These are phyloP conservation scores for Sipha maydis DNA, from an alignment of 2,888 invertebrate genomes.

Conservation along the genomic window DNA sequence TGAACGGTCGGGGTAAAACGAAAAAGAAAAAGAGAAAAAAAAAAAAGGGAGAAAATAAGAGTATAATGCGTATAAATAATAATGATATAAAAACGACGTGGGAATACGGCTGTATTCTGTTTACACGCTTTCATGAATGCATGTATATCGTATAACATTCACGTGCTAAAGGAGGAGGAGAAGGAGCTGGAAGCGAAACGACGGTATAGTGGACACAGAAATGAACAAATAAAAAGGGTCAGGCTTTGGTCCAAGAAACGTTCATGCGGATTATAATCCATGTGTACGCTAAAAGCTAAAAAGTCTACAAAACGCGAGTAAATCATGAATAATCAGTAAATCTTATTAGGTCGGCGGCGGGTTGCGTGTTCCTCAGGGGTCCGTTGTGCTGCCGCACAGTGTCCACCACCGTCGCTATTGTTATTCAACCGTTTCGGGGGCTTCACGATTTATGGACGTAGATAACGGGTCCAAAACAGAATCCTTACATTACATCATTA, in stretches of 20 bases:
- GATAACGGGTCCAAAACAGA: slow-evolving; percentile 62
- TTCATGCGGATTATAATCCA: slow-evolving; percentile 52
- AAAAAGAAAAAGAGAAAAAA: background rate
- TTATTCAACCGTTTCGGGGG: slow-evolving; percentile 57
- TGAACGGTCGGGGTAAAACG: background rate
- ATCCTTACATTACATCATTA: slow-evolving; percentile 62
- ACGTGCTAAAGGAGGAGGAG: background rate
- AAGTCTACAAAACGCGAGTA: slow-evolving; percentile 60
- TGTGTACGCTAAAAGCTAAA: slow-evolving; percentile 56
- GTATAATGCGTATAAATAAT: slow-evolving; percentile 1
- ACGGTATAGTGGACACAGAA: background rate
- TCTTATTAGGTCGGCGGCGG: slow-evolving; percentile 58
- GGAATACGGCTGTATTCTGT: background rate
- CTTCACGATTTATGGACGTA: slow-evolving; percentile 61
- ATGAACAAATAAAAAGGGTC: slow-evolving; percentile 53
- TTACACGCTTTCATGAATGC: background rate
- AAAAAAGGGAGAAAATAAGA: slow-evolving; percentile 1
- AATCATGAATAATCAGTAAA: slow-evolving; percentile 62
- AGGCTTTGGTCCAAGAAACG: slow-evolving; percentile 60
- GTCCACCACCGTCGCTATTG: slow-evolving; percentile 42
- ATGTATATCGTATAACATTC: background rate
- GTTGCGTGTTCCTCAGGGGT: slow-evolving; percentile 51
- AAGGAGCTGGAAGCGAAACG: background rate
- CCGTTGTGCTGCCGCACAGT: slow-evolving; percentile 1
- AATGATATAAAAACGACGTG: background rate